phyloP scores from a whole-genome alignment of 2,797 vertebrate genomes.

The Muscicapa striata region DNA sequence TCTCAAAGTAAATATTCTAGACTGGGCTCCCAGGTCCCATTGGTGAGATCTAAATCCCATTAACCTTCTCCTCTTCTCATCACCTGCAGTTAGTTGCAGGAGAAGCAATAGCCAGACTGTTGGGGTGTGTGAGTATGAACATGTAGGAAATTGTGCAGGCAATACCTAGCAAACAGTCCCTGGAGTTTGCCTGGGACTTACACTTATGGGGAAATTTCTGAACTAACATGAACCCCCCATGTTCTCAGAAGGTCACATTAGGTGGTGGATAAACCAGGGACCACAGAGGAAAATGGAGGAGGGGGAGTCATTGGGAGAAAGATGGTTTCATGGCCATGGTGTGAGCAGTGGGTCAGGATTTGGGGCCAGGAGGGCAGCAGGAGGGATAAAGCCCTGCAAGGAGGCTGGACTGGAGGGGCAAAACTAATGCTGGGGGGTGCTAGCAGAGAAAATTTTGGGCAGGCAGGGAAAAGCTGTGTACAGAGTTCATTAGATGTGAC shows the following conservation, averaged over 20 bases:
- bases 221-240: neutral
- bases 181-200: neutral
- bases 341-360: neutral
- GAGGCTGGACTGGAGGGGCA: neutral
- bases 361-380: neutral
- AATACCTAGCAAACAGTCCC: neutral
- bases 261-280: neutral
- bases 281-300: neutral
- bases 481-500: neutral
- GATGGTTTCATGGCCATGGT: neutral
- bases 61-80: neutral
- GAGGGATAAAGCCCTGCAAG: neutral
- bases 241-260: neutral
- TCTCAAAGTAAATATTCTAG: neutral
- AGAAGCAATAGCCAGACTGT: neutral
- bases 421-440: neutral
- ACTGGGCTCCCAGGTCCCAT: neutral
- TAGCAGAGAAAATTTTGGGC: neutral
- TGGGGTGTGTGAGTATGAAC: neutral
- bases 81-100: neutral
- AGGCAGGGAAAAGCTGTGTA: neutral
- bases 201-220: neutral
- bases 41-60: neutral
- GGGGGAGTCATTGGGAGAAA: neutral
- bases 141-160: neutral